Evolutionary conservation across 1,140 invertebrate species (phyloP), one percentile per base, ranked within the genome.

Genomic region (Leptinotarsa texana): DNA sequence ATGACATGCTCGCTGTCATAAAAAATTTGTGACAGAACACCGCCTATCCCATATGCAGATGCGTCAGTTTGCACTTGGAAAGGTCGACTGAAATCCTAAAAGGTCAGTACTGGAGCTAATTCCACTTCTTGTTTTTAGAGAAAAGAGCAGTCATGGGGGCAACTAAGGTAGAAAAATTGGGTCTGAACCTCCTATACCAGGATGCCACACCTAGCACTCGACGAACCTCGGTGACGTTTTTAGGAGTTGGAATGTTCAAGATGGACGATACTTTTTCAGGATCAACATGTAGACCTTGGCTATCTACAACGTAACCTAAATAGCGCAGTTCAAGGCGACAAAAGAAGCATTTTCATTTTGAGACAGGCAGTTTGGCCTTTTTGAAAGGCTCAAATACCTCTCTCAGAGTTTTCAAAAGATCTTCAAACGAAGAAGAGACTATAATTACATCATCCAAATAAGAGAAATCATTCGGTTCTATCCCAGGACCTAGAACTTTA

Each of bases 131-230:
- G 17, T 63, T 62, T 42, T 27, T 24, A 22, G 17, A 62, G 18
- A 68, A 13, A 13, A 88, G 76, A 51, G 78, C 33, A 75, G 84
- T 80, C 5, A 88, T 73, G 13, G 86, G 86, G 3, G 76, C 82
- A 13, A 82, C 80, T 5, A 85, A 22, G 6, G 77, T 75, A 8
- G 84, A 77, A 57, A 86, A 81, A 62, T 86, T 78, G 33, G 78
- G 78, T 13, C 87, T 82, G 63, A 86, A 86, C 15, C 49, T 13
- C 49, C 49, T 51, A 51, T 51, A 51, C 78, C 84, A 88, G 0
- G 74, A 76, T 0, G 76, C 72, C 18, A 82, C 72, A 15, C 82
- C 71, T 57, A 78, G 8, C 17, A 75, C 17, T n/a, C 71, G 42
- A 22, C 74, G 22, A 18, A 78, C 57, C 5, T 69, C 63, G 51